Percentiles rank a stretch among this genome's conserved stretches.
These are phyloP conservation scores for Elgaria multicarinata DNA, from an alignment of 2,113 vertebrate genomes.

Conservation along the genomic window DNA sequence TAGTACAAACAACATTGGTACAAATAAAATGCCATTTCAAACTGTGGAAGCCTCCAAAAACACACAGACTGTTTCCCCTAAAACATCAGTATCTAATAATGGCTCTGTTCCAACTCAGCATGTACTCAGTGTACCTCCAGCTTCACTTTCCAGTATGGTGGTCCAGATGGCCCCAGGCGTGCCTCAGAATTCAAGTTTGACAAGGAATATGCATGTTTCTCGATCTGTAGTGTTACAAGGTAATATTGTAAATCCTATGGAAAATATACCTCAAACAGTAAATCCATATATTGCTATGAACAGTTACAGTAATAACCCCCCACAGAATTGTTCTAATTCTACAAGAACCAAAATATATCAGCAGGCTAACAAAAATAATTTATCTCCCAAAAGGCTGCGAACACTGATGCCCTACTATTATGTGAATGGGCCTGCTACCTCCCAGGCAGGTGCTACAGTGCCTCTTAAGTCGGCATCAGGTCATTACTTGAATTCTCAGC, in stretches of 20 bases:
- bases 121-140: constrained; percentile 21
- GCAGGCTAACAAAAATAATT: constrained; percentile 42
- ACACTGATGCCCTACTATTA: constrained; percentile 20
- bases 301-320: constrained; percentile 33
- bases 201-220: constrained; percentile 27
- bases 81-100: constrained; percentile 51
- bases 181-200: constrained; percentile 49
- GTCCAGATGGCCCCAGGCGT: constrained; percentile 45
- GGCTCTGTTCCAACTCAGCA: constrained; percentile 50
- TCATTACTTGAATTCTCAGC: constrained; percentile 46
- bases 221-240: constrained; percentile 36
- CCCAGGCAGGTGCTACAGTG: background rate
- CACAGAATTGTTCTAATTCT: constrained; percentile 54
- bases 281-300: constrained; percentile 38
- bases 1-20: constrained; percentile 10
- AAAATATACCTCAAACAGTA: constrained; percentile 26
- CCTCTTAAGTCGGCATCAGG: constrained; percentile 36
- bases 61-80: constrained; percentile 45
- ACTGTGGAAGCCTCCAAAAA: constrained; percentile 47
- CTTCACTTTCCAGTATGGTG: constrained; percentile 11
- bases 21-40: constrained; percentile 35
- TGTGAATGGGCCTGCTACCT: constrained; percentile 15
- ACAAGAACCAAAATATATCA: background rate
- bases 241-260: background rate
- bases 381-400: background rate